Evolutionary conservation across 1,140 invertebrate genomes (phyloP), one percentile per base, ranked within the genome.

Genomic region (Panulirus ornatus): DNA sequence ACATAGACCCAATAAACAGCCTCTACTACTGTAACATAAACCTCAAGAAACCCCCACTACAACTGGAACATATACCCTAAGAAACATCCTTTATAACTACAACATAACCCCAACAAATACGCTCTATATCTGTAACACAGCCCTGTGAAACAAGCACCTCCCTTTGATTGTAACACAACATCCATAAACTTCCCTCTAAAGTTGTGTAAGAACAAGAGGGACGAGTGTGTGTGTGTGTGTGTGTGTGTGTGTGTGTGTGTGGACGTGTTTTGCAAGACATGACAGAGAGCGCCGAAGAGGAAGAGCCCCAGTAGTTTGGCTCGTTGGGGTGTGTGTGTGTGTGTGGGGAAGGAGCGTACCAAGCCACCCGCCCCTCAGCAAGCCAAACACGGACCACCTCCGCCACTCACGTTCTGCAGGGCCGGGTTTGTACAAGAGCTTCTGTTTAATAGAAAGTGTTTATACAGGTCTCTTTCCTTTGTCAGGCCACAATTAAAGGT

Each of bases 401-500:
- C 58, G 30, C 27, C 58, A 66, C 30, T 27, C 58, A 66, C 58
- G 58, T 30, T 66, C 58, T 66, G 58, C 58, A n/a, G 14, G 44
- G 79, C 34, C 47, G 54, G 47, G 84, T 86, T 86, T 86, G 84
- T 51, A 86, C 84, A 86, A 86, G 84, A 86, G 84, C 73, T 86
- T 76, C 84, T 76, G 71, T 73, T 58, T 86, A 75, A 86, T 86
- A 86, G 84, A 75, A 76, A 86, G 71, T 86, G 84, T 86, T 86
- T 86, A 86, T 86, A 86, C 71, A 86, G 84, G 84, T 76, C 70
- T 76, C 84, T 54, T 58, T 36, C 84, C 84, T 86, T 86, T 86
- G 84, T 86, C 84, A 40, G 40, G 84, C 71, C 40, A 86, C 84
- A 86, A 86, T 86, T 86, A 86, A 86, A 75, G 84, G 84, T 86